Conservation (phyloP, 2,113 vertebrate genomes). For the Aramus guarauna region DNA sequence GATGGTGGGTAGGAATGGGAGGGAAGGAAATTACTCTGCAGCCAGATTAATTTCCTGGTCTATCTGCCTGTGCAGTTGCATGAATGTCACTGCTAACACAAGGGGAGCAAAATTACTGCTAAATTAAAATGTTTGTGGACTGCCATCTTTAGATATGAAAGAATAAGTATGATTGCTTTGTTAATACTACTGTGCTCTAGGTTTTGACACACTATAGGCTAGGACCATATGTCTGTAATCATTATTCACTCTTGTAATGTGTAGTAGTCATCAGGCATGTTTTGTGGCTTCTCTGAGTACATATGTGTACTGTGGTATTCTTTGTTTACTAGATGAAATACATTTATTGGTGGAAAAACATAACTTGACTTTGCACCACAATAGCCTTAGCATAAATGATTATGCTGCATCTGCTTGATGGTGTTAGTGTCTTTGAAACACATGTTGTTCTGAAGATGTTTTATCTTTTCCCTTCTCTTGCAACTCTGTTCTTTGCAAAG, state of each 20-base stretch:
- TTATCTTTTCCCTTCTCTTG: background rate
- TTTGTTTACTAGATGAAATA: background rate
- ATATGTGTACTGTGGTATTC: background rate
- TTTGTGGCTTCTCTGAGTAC: background rate
- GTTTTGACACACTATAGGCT: background rate
- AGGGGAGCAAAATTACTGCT: background rate
- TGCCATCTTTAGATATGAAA: slow-evolving; percentile 13
- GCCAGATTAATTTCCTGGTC: slow-evolving; percentile 40
- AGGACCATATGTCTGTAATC: background rate
- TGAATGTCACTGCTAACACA: slow-evolving; percentile 3
- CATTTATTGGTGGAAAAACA: background rate
- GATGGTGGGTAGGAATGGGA: background rate
- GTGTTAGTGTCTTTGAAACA: background rate
- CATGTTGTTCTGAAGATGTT: background rate
- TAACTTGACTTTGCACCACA: background rate
- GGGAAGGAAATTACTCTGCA: slow-evolving; percentile 21
- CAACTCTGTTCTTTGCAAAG: background rate
- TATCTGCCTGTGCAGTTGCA: background rate
- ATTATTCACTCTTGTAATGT: background rate
- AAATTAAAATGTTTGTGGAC: slow-evolving; percentile 28
- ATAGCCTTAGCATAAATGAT: background rate
- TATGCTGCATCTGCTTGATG: background rate
- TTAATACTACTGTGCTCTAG: background rate
- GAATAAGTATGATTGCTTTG: slow-evolving; percentile 8
- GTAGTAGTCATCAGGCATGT: background rate